phyloP scores from a whole-genome alignment of 2,113 vertebrate genomes.

The Myocastor coypus region DNA sequence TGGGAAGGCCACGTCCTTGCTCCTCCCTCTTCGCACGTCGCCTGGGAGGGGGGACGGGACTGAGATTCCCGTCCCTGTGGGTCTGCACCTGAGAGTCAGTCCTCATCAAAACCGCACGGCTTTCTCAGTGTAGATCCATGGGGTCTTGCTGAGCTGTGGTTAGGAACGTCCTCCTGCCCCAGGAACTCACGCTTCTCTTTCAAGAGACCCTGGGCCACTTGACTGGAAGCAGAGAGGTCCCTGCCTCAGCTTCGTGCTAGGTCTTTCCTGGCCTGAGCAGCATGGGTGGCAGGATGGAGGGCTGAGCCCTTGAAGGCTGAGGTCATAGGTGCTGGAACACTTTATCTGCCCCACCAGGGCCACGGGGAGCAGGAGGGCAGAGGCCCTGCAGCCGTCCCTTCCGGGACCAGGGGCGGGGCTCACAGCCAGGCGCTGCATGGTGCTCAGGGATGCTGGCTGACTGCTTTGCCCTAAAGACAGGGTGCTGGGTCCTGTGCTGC shows the following conservation, averaged over 20 bases:
- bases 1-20: not conserved
- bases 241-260: not conserved
- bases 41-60: too few relatives aligned
- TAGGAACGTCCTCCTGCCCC: not conserved
- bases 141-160: not conserved
- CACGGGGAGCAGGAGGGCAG: not conserved
- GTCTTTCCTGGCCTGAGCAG: fast-evolving
- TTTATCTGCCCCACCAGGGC: too few relatives aligned
- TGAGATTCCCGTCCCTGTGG: not conserved
- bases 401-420: not conserved
- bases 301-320: not conserved
- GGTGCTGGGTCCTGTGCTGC: not conserved
- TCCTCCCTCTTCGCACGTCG: not conserved
- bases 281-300: fast-evolving
- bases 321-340: fast-evolving
- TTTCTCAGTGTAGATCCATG: fast-evolving
- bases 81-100: not conserved
- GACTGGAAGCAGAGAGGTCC: not conserved
- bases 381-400: not conserved
- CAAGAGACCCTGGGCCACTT: not conserved
- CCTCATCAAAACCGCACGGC: not conserved
- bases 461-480: not conserved
- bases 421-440: not conserved
- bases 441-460: fast-evolving
- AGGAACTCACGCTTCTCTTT: not conserved